A percentile compares a stretch with the other conserved stretches of the same genome.
These are phyloP conservation scores for Trypoxylon attenuatum DNA, from an alignment of 2,888 invertebrate genomes.

Conservation along the genomic window DNA sequence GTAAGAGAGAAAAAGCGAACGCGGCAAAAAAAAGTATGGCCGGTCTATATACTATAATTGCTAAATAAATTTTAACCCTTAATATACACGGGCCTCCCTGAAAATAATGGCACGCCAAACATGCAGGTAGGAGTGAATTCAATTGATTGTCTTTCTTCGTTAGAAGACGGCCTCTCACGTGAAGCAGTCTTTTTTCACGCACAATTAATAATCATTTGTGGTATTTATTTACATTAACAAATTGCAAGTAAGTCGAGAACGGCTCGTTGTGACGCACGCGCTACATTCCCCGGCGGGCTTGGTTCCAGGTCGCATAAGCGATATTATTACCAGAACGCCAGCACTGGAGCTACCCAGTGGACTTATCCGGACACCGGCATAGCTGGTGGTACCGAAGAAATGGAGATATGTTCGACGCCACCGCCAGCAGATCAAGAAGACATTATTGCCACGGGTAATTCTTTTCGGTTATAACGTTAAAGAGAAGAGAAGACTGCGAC, in stretches of 20 bases:
- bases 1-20: too few species aligned
- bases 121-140: too few species aligned
- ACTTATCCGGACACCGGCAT: conserved; percentile 78
- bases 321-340: conserved; percentile 81
- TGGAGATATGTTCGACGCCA: conserved; percentile 79
- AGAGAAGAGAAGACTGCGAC: not conserved
- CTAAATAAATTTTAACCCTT: too few species aligned
- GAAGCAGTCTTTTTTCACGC: too few species aligned
- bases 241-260: conserved; percentile 23
- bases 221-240: too few species aligned
- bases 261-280: not conserved
- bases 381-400: conserved; percentile 76
- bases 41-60: too few species aligned
- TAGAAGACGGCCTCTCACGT: too few species aligned
- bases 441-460: conserved; percentile 58
- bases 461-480: not conserved
- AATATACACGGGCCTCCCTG: too few species aligned
- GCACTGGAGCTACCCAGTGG: conserved; percentile 80
- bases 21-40: too few species aligned
- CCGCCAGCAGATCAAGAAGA: conserved; percentile 74
- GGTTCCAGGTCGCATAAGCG: conserved; percentile 80
- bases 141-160: too few species aligned
- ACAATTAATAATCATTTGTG: too few species aligned
- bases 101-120: too few species aligned
- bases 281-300: conserved; percentile 54